Conservation (phyloP, 1,140 invertebrate genomes). For the Drosophila willistoni region DNA sequence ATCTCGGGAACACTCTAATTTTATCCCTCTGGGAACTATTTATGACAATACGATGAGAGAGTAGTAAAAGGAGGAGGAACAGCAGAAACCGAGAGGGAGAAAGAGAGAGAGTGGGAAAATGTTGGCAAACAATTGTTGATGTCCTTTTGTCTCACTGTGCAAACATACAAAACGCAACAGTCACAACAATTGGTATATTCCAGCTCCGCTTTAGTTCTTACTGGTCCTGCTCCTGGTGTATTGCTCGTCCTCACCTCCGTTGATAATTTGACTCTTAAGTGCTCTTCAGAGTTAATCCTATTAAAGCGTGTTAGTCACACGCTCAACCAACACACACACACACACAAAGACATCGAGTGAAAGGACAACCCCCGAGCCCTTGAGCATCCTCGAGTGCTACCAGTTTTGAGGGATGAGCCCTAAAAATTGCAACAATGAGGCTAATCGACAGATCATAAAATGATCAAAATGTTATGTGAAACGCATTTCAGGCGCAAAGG, state of each 20-base stretch:
- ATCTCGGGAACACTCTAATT: conserved; percentile 32
- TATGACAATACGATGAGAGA: conserved; percentile 27
- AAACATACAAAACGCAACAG: conserved; percentile 78
- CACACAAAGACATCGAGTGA: conserved; percentile 15
- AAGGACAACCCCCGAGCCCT: conserved; percentile 46
- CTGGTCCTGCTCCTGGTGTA: neutral
- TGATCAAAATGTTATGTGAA: conserved; percentile 83
- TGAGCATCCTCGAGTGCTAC: conserved; percentile 42
- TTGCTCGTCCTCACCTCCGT: conserved; percentile 33
- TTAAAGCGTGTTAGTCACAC: conserved; percentile 79
- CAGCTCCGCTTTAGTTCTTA: conserved; percentile 23
- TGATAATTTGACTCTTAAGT: conserved; percentile 83
- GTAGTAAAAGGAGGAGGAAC: neutral
- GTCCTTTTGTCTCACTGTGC: conserved; percentile 46
- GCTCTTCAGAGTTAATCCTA: conserved; percentile 83
- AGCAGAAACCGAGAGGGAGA: neutral
- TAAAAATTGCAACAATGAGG: conserved; percentile 67
- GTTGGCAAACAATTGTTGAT: conserved; percentile 72
- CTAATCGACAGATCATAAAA: conserved; percentile 83
- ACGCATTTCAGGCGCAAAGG: conserved; percentile 54
- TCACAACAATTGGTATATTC: conserved; percentile 60
- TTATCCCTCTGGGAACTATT: conserved; percentile 42
- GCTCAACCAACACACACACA: conserved; percentile 44
- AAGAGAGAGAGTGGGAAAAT: conserved; percentile 56
- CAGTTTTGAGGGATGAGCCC: conserved; percentile 43